phyloP scores from a whole-genome alignment of 2,888 invertebrate genomes.

The Drosophila hawaiiensis region DNA sequence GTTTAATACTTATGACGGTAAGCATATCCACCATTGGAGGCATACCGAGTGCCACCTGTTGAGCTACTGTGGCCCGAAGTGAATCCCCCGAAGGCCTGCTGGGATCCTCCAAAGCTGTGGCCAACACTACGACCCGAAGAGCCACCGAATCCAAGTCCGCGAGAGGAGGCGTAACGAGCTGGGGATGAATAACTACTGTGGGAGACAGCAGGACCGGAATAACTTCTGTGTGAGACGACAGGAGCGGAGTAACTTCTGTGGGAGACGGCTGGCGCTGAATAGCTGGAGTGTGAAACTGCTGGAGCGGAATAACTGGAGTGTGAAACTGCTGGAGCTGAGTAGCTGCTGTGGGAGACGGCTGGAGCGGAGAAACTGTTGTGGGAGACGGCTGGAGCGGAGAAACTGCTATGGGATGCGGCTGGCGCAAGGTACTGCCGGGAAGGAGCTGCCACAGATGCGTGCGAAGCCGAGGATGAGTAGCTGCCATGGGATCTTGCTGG shows the following conservation, averaged over 20 bases:
- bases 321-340: too few species aligned
- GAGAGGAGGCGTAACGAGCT: constrained; percentile 34
- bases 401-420: constrained; percentile 11
- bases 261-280: constrained; percentile 19
- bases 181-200: constrained; percentile 18
- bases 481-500: constrained; percentile 16
- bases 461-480: constrained; percentile 29
- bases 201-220: constrained; percentile 21
- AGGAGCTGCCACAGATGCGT: constrained; percentile 29
- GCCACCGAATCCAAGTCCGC: constrained; percentile 27
- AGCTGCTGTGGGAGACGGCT: not conserved
- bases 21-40: constrained; percentile 73
- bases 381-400: constrained; percentile 10
- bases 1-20: constrained; percentile 59
- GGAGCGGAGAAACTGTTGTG: not conserved
- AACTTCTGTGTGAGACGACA: constrained; percentile 4
- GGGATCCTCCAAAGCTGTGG: constrained; percentile 31
- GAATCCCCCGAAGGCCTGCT: constrained; percentile 2
- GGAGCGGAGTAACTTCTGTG: constrained; percentile 8
- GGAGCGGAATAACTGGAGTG: too few species aligned
- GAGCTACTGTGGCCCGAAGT: constrained; percentile 23
- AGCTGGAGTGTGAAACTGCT: constrained; percentile 11
- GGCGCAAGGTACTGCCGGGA: constrained; percentile 18
- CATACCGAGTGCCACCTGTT: constrained; percentile 61
- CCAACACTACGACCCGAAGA: constrained; percentile 27